A percentile compares a stretch with the other conserved stretches of the same genome.
Conservation (phyloP, 2,113 vertebrate genomes). For the Phalacrocorax pelagicus region DNA sequence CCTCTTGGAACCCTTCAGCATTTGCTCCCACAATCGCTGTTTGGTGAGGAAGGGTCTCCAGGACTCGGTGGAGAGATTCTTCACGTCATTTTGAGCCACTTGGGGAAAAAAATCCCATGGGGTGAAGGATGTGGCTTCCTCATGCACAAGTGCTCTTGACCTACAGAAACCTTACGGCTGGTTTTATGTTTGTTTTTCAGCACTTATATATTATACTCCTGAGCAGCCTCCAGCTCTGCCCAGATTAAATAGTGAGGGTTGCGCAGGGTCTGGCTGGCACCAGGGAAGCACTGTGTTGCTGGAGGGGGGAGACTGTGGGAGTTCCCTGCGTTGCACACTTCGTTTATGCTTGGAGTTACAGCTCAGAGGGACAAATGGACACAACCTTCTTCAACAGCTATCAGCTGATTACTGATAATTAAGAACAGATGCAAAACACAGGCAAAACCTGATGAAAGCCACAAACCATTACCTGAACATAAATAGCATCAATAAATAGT, state of each 20-base stretch:
- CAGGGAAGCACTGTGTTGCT: neutral
- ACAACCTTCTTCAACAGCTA: no score
- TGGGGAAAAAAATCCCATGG: neutral
- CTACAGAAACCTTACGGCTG: neutral
- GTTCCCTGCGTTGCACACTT: fast-evolving
- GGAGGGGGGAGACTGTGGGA: neutral
- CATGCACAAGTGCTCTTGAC: neutral
- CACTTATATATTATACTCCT: neutral
- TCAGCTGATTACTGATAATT: neutral
- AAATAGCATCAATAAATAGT: neutral
- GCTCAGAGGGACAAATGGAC: neutral
- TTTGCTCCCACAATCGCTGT: neutral
- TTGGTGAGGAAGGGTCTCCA: neutral
- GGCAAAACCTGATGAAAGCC: neutral
- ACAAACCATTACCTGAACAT: neutral
- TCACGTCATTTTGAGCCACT: neutral
- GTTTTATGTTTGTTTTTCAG: neutral
- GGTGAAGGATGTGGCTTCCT: neutral
- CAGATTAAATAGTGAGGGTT: neutral
- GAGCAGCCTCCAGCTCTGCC: neutral
- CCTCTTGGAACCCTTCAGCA: neutral
- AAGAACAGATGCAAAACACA: neutral
- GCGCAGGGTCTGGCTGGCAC: neutral
- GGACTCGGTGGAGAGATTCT: neutral
- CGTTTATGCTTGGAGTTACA: fast-evolving